These are phyloP conservation scores for Lipotes vexillifer DNA, from an alignment of 2,113 vertebrate genomes.

Conservation along the genomic window DNA sequence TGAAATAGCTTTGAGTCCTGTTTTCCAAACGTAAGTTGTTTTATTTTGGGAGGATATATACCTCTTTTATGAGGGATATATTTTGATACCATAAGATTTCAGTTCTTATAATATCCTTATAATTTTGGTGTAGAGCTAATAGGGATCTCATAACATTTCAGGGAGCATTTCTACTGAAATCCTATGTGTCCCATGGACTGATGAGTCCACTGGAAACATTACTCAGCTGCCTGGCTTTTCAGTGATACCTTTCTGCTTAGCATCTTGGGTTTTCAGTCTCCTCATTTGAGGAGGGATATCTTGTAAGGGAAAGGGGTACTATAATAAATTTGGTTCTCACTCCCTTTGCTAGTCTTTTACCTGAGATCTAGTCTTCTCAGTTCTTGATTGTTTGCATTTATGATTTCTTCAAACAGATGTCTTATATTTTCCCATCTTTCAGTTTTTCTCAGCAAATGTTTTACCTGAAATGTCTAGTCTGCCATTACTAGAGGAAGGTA, in stretches of 20 bases:
- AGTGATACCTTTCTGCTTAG: not conserved
- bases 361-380: not conserved
- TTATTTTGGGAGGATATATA: not conserved
- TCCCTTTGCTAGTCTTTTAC: not conserved
- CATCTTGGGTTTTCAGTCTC: not conserved
- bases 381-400: not conserved
- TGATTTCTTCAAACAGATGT: not conserved
- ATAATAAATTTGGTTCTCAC: not conserved
- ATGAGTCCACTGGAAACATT: not conserved
- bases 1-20: not conserved
- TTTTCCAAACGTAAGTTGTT: not conserved
- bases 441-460: not conserved
- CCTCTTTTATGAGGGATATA: not conserved
- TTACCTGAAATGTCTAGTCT: not conserved
- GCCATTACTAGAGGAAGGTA: not conserved
- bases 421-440: not conserved
- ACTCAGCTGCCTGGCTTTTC: not conserved
- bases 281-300: not conserved
- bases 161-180: not conserved
- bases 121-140: not conserved
- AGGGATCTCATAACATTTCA: not conserved
- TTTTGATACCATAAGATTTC: not conserved
- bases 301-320: not conserved
- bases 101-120: not conserved
- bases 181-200: not conserved